Percentiles rank a stretch among this genome's conserved stretches.
Conservation (phyloP, 30 jellyfish, hydroid and myxozoan genomes). For the Aurelia sp. region DNA sequence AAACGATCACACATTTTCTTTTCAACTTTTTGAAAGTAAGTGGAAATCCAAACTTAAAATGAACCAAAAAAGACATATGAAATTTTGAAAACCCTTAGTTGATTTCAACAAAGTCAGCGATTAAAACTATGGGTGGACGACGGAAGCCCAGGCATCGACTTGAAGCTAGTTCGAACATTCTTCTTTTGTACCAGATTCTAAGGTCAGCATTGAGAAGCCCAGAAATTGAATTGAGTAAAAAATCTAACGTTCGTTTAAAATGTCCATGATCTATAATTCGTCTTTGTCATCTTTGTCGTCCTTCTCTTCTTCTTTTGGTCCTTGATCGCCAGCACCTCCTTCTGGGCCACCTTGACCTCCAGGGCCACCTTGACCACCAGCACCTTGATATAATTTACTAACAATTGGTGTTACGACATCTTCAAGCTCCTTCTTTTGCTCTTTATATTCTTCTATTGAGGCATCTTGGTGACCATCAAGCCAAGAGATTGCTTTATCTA, state of each 20-base stretch:
- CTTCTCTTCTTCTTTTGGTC: slow-evolving; percentile 25
- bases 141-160: no score
- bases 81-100: no score
- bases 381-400: slow-evolving; percentile 98
- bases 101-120: no score
- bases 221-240: not conserved
- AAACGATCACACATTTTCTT: no score
- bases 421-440: slow-evolving; percentile 90
- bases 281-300: slow-evolving; percentile 97
- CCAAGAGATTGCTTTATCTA: slow-evolving; percentile 95
- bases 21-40: no score
- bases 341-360: slow-evolving; percentile 72
- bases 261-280: slow-evolving; percentile 72
- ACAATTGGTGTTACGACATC: slow-evolving; percentile 97
- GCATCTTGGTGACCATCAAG: slow-evolving; percentile 97
- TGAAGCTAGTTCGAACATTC: no score
- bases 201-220: no score
- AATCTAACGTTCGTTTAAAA: slow-evolving; percentile 22
- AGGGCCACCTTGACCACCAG: slow-evolving; percentile 88
- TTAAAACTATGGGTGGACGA: no score
- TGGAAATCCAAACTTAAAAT: no score
- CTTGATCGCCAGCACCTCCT: slow-evolving; percentile 14
- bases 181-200: no score
- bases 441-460: slow-evolving; percentile 93
- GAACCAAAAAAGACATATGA: no score